A percentile compares a stretch with the other conserved stretches of the same genome.
Evolutionary conservation across 2,113 vertebrate species (phyloP).

Genomic region (Cyprinodon variegatus): DNA sequence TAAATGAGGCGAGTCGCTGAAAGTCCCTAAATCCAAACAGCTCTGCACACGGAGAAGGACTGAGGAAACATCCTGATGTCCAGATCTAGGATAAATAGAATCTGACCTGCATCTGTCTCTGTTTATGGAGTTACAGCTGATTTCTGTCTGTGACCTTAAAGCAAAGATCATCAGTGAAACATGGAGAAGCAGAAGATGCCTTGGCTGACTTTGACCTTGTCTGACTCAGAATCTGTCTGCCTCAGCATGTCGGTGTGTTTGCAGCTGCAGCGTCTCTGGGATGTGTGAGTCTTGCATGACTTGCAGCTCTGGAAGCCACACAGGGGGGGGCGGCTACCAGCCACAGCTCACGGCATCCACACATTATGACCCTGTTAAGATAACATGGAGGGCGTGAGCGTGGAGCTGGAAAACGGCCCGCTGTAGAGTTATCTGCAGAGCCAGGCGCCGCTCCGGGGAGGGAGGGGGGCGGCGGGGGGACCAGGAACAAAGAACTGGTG

Average conservation of each 20-base stretch:
- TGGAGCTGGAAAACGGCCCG: neutral
- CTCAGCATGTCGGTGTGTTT: constrained; percentile 29
- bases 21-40: neutral
- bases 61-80: neutral
- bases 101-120: constrained; percentile 41
- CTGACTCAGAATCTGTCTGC: constrained; percentile 7
- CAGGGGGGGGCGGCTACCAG: constrained; percentile 3
- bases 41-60: constrained; percentile 35
- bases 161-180: too few species aligned
- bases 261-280: constrained; percentile 29
- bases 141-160: too few species aligned
- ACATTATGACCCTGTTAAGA: constrained; percentile 39
- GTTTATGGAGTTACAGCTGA: constrained; percentile 28
- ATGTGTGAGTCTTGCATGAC: constrained; percentile 12
- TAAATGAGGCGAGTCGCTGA: constrained; percentile 33
- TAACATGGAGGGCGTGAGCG: constrained; percentile 21
- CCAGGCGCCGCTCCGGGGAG: constrained; percentile 8
- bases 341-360: constrained; percentile 18
- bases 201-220: neutral
- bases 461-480: neutral
- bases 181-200: neutral
- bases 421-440: constrained; percentile 6
- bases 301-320: constrained; percentile 1
- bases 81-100: constrained; percentile 36
- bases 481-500: neutral